Percentiles rank a stretch among this genome's conserved stretches.
Evolutionary conservation across 2,888 invertebrate genomes (phyloP).

Genomic region (Andrena chrysosceles): DNA sequence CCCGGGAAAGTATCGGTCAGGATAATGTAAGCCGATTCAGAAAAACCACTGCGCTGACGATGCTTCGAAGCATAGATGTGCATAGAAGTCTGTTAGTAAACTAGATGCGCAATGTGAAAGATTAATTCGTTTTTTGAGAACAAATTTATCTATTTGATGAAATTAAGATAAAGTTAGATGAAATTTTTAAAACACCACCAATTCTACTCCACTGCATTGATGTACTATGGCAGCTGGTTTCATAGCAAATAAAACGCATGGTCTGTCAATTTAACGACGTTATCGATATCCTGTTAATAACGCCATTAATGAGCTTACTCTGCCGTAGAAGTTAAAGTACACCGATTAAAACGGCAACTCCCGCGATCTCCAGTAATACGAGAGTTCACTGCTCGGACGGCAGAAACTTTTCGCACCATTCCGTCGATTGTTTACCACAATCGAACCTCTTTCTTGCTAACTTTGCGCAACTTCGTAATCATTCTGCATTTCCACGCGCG

Average conservation of each 20-base stretch:
- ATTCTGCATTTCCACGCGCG: too few species aligned
- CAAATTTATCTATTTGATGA: too few species aligned
- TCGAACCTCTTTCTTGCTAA: background rate
- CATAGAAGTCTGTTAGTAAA: background rate
- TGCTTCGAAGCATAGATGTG: background rate
- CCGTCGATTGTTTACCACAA: background rate
- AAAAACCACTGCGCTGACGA: conserved; percentile 4
- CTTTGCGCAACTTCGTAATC: too few species aligned
- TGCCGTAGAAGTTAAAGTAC: conserved; percentile 20
- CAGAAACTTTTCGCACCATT: background rate
- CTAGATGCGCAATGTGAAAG: background rate
- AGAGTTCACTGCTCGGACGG: background rate
- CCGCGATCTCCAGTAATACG: background rate
- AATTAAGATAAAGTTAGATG: background rate
- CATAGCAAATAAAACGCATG: background rate
- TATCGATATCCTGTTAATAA: conserved; percentile 31
- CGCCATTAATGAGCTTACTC: conserved; percentile 2
- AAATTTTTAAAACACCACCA: too few species aligned
- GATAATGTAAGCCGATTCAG: conserved; percentile 39
- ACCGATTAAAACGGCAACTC: conserved; percentile 12
- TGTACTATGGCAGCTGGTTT: background rate
- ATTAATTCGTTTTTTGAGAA: background rate
- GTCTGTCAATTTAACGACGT: background rate
- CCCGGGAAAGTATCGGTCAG: conserved; percentile 49
- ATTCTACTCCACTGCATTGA: background rate